Conservation (phyloP, 2,797 vertebrate genomes). For the Girardinus metallicus region DNA sequence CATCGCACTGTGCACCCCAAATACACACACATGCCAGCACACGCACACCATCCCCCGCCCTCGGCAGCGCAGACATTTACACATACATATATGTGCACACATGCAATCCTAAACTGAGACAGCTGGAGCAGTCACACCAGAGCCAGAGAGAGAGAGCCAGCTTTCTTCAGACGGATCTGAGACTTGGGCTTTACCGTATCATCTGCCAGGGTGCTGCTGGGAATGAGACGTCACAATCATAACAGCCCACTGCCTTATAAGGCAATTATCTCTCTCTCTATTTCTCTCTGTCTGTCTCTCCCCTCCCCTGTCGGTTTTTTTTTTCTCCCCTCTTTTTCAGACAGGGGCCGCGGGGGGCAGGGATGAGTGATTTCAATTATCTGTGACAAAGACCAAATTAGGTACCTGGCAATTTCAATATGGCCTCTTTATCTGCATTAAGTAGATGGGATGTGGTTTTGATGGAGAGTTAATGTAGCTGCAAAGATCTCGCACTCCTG, state of each 20-base stretch:
- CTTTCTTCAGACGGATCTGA: slow-evolving; percentile 77
- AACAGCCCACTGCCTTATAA: slow-evolving; percentile 79
- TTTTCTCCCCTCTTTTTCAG: slow-evolving; percentile 14
- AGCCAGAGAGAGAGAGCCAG: slow-evolving; percentile 67
- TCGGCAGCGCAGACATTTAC: slow-evolving; percentile 17
- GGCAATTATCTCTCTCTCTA: slow-evolving; percentile 68
- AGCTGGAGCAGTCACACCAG: slow-evolving; percentile 76
- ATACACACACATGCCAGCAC: slow-evolving; percentile 24
- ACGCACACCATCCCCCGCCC: slow-evolving; percentile 10
- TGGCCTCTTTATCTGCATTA: slow-evolving; percentile 65
- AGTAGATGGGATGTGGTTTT: slow-evolving; percentile 65
- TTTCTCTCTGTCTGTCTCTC: slow-evolving; percentile 24
- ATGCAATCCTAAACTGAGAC: slow-evolving; percentile 61
- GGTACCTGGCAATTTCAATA: slow-evolving; percentile 78
- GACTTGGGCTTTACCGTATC: slow-evolving; percentile 76
- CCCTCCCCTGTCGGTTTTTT: slow-evolving; percentile 11
- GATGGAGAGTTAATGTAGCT: slow-evolving; percentile 52
- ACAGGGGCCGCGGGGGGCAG: slow-evolving; percentile 61
- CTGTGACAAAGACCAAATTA: slow-evolving; percentile 80
- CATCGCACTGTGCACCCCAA: slow-evolving; percentile 6
- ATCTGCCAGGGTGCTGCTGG: slow-evolving; percentile 77
- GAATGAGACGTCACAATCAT: slow-evolving; percentile 74
- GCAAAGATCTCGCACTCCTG: slow-evolving; percentile 13
- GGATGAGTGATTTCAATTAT: slow-evolving; percentile 79
- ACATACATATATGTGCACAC: slow-evolving; percentile 16